These are phyloP conservation scores for Oriolus oriolus DNA, from an alignment of 2,113 vertebrate genomes.

Conservation along the genomic window DNA sequence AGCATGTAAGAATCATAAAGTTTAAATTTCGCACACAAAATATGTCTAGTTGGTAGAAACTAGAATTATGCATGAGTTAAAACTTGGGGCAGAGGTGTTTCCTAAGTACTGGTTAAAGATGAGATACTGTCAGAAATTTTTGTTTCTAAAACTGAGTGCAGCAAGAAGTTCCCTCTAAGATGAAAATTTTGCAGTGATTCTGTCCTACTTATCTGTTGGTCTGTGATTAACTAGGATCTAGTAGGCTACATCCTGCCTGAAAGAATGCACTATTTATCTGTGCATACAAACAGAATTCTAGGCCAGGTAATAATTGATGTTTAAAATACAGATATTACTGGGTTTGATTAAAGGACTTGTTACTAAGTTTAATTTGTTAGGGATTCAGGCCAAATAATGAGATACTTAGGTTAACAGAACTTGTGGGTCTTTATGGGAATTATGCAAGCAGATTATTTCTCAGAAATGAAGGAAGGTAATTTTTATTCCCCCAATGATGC, in stretches of 20 bases:
- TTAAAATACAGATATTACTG: background rate
- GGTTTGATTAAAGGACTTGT: background rate
- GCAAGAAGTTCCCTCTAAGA: background rate
- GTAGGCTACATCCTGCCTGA: background rate
- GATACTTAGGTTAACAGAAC: background rate
- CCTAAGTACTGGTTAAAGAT: background rate
- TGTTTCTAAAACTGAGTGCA: background rate
- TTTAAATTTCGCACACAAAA: background rate
- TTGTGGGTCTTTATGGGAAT: background rate
- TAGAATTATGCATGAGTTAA: background rate
- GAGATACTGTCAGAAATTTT: background rate
- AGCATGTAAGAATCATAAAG: background rate
- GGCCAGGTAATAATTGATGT: background rate
- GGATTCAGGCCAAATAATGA: background rate
- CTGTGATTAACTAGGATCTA: background rate
- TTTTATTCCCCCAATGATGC: background rate
- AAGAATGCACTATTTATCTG: background rate
- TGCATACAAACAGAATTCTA: background rate
- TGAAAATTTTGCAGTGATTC: background rate
- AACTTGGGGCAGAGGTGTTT: background rate
- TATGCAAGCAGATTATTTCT: background rate
- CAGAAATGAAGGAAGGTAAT: background rate
- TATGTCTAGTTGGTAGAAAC: background rate
- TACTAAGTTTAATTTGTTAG: background rate
- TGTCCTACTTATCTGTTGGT: background rate